A percentile compares a stretch with the other conserved stretches of the same genome.
Conservation (phyloP, 2,888 invertebrate species). For the Scaptomyza flava region DNA sequence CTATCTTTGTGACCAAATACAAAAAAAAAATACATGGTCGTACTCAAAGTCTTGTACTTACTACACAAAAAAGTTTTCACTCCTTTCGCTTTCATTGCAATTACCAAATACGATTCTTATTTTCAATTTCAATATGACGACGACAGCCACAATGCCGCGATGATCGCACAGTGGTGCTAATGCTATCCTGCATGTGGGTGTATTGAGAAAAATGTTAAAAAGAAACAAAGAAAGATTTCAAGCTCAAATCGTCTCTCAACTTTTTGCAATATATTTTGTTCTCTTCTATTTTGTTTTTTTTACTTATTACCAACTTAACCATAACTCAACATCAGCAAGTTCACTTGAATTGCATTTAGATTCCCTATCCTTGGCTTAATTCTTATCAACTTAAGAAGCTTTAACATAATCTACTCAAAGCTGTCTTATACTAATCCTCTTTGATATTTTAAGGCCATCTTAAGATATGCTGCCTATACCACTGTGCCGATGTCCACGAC, state of each 20-base stretch:
- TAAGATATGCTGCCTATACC: slow-evolving; percentile 17
- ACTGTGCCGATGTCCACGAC: slow-evolving; percentile 61
- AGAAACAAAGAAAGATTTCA: neutral
- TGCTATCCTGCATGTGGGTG: slow-evolving; percentile 9
- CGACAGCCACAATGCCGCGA: slow-evolving; percentile 61
- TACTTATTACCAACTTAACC: neutral
- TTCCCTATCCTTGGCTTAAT: neutral
- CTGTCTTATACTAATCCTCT: neutral
- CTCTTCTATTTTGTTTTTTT: neutral
- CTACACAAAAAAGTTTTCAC: slow-evolving; percentile 70
- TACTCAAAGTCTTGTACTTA: slow-evolving; percentile 37
- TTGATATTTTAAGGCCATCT: neutral
- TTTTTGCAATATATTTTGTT: neutral
- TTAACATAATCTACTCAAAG: slow-evolving; percentile 9
- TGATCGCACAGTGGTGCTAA: slow-evolving; percentile 43
- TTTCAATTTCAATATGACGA: slow-evolving; percentile 79
- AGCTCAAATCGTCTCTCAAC: neutral
- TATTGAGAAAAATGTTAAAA: neutral
- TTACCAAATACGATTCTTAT: slow-evolving; percentile 79
- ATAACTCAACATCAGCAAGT: neutral
- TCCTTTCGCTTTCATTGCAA: slow-evolving; percentile 79
- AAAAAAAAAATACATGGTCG: slow-evolving; percentile 36
- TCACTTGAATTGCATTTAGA: neutral
- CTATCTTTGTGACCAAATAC: slow-evolving; percentile 74
- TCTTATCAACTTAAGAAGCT: slow-evolving; percentile 6